These are phyloP conservation scores for Tetragonisca angustula DNA, from an alignment of 2,888 invertebrate species.

Conservation along the genomic window DNA sequence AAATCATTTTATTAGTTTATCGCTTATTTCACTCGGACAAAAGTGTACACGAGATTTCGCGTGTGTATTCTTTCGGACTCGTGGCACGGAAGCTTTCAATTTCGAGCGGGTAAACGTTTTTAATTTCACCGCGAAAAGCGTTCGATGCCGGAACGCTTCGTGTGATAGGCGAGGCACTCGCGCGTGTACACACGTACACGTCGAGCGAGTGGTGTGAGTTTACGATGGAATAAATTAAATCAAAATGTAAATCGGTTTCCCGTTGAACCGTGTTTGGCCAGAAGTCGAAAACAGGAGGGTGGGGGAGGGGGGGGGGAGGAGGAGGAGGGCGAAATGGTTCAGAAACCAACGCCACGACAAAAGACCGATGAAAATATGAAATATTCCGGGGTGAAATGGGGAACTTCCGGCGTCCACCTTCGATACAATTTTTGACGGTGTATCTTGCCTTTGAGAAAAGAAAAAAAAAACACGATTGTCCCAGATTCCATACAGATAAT, in stretches of 20 bases:
- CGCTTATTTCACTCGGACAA: not conserved
- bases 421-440: not conserved
- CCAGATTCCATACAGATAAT: too few relatives aligned
- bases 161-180: not conserved
- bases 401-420: not conserved
- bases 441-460: too few relatives aligned
- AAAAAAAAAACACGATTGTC: too few relatives aligned
- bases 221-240: constrained; percentile 71
- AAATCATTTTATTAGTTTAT: constrained; percentile 12
- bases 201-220: constrained; percentile 10
- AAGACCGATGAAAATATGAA: constrained; percentile 18
- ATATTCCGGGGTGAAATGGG: not conserved
- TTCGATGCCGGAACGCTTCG: not conserved
- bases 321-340: constrained; percentile 1
- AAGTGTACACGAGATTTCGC: not conserved
- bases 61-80: not conserved
- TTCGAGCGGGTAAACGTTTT: constrained; percentile 31
- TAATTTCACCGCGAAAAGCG: constrained; percentile 29
- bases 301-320: too few relatives aligned
- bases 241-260: constrained; percentile 69
- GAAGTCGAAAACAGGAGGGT: constrained; percentile 19
- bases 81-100: constrained; percentile 31
- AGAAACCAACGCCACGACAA: not conserved
- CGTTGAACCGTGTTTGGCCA: constrained; percentile 9
- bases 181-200: not conserved